Conservation (phyloP, 2,113 vertebrate species). For the Thalassoma bifasciatum region DNA sequence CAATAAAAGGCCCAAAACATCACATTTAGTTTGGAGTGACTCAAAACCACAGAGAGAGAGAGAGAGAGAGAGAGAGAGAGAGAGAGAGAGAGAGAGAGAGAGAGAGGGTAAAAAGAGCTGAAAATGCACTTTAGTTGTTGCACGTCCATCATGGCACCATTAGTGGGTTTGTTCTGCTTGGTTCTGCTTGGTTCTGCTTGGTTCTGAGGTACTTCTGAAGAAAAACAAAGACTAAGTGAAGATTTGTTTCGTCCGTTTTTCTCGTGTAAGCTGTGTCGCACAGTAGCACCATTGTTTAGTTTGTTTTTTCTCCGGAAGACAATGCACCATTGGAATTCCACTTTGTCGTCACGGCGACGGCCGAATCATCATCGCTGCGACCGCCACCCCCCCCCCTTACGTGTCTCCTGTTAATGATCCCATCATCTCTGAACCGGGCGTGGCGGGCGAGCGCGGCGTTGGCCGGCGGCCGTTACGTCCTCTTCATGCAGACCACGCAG, state of each 20-base stretch:
- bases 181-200: too few relatives aligned
- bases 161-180: slow-evolving; percentile 64
- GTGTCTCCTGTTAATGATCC: slow-evolving; percentile 20
- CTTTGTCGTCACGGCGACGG: slow-evolving; percentile 52
- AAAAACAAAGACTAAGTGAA: slow-evolving; percentile 78
- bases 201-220: slow-evolving; percentile 86
- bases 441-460: slow-evolving; percentile 26
- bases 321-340: slow-evolving; percentile 84
- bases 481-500: slow-evolving; percentile 99
- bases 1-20: slow-evolving; percentile 35
- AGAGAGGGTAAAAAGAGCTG: too few relatives aligned
- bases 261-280: slow-evolving; percentile 86
- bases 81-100: too few relatives aligned
- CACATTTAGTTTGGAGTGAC: too few relatives aligned
- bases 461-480: slow-evolving; percentile 88
- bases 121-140: slow-evolving; percentile 79
- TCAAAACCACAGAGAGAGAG: too few relatives aligned
- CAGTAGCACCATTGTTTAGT: slow-evolving; percentile 94
- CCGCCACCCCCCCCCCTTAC: not conserved
- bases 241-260: slow-evolving; percentile 60
- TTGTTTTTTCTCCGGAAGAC: slow-evolving; percentile 74
- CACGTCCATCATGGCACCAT: slow-evolving; percentile 81
- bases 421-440: slow-evolving; percentile 30
- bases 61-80: slow-evolving; percentile 33
- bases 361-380: not conserved